Percentiles rank a stretch among this genome's conserved stretches.
Evolutionary conservation across 2,888 invertebrate species (phyloP).

Genomic region (Aquatica leii): DNA sequence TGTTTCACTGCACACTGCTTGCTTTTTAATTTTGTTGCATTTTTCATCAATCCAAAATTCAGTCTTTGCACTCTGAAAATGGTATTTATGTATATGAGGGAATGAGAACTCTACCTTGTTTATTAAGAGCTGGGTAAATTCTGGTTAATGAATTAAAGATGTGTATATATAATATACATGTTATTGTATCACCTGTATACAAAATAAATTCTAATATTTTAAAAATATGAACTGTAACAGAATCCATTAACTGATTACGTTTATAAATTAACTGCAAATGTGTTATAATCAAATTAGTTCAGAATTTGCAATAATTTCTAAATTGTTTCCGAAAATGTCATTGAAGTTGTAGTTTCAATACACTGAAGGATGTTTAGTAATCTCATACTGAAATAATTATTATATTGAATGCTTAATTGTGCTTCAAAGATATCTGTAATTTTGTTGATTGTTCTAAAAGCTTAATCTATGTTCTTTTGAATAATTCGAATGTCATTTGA

Average conservation of each 20-base stretch:
- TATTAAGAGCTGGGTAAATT: too few relatives aligned
- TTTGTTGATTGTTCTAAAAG: background rate
- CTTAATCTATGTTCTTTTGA: conserved; percentile 13
- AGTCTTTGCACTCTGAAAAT: too few relatives aligned
- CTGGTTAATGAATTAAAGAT: too few relatives aligned
- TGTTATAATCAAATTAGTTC: conserved; percentile 17
- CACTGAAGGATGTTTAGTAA: background rate
- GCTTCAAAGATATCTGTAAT: too few relatives aligned
- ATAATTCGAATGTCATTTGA: conserved; percentile 19
- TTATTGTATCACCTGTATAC: background rate
- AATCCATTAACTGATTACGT: conserved; percentile 9
- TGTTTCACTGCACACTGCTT: too few relatives aligned
- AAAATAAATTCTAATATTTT: conserved; percentile 23
- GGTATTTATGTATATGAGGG: too few relatives aligned
- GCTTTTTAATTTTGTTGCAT: too few relatives aligned
- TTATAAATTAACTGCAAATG: conserved; percentile 18
- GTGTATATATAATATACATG: too few relatives aligned
- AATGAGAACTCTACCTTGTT: too few relatives aligned
- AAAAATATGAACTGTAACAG: conserved; percentile 17
- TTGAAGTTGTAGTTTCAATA: conserved; percentile 23
- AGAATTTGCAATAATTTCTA: conserved; percentile 16
- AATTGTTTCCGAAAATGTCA: conserved; percentile 17
- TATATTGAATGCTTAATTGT: background rate
- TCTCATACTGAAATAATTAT: conserved; percentile 4
- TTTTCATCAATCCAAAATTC: too few relatives aligned